Base-by-base conservation (phyloP, 2,113 vertebrate genomes). In the Heterotilapia buettikoferi region DNA sequence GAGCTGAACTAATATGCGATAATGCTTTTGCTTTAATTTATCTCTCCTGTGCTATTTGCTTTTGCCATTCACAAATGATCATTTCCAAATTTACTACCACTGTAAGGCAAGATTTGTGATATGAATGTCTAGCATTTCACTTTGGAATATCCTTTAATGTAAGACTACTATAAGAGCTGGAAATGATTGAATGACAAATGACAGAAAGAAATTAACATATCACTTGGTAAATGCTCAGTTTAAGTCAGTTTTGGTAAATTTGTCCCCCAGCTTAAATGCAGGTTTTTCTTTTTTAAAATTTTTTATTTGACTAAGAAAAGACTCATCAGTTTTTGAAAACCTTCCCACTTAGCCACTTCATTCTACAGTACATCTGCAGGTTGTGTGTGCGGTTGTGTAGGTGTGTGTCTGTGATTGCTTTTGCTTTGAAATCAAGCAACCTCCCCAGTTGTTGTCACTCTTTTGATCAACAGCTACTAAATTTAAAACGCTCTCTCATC, bases 61-160 rank as follows among this genome's bases (percentile, higher is more conserved):
- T 47, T 84, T 80, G 84, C 29, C 12, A 87, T 90, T 90, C 80
- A 86, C 84, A 84, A 88, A 85, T 82, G 3, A 90, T 92, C 84
- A 50, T 66, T 80, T 89, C 82, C 50, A 87, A 68, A 92, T 88
- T 47, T 61, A 88, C 38, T 21, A 81, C 38, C 82, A 53, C 82
- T 29, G 7, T 16, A 31, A 88, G 86, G 86, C 59, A 50, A 40
- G 83, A 82, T 68, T 33, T 38, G 50, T 26, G 87, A 88, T 76
- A 53, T 45, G 24, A 73, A 86, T 86, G 73, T 86, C 71, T 63
- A 73, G 1, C 18, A 83, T 61, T 87, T 61, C 24, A 36, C 71
- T 1, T 63, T 26, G 80, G 53, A 59, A 59, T 0, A n/a, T 18
- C 56, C 4, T 53, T 68, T 29, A 61, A 36, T 71, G 45, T 2